Percentiles rank a stretch among this genome's conserved stretches.
These are phyloP conservation scores for Eurypyga helias DNA, from an alignment of 2,113 vertebrate species.

Conservation along the genomic window DNA sequence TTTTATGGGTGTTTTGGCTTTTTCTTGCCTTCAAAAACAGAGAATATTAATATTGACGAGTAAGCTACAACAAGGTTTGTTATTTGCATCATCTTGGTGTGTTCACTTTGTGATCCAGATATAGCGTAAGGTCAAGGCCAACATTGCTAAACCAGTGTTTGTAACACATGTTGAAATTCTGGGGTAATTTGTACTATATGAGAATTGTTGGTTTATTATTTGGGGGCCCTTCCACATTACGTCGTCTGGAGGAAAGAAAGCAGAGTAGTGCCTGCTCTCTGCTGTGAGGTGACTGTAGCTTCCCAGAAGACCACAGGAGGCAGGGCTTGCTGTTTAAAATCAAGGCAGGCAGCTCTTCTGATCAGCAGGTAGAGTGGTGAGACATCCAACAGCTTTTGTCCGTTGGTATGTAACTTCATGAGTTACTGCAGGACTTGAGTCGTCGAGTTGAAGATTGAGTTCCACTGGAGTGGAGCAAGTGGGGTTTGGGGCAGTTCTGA, in stretches of 20 bases:
- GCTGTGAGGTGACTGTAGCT: neutral
- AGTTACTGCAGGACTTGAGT: neutral
- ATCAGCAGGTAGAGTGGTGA: neutral
- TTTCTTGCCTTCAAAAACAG: neutral
- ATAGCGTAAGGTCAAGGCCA: neutral
- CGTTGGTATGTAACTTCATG: neutral
- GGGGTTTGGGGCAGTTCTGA: neutral
- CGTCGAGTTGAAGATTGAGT: neutral
- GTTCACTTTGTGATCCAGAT: neutral
- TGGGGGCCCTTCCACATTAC: neutral
- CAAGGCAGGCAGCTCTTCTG: neutral
- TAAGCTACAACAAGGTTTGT: neutral
- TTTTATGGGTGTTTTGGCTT: neutral
- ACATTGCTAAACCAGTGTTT: neutral
- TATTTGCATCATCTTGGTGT: neutral
- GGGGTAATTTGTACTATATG: neutral
- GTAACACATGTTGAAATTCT: neutral
- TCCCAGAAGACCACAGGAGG: fast-evolving
- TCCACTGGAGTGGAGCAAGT: neutral
- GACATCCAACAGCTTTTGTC: neutral
- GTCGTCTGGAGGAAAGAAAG: neutral
- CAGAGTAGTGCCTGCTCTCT: neutral
- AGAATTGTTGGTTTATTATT: neutral
- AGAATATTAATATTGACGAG: neutral
- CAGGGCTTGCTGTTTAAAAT: neutral